Evolutionary conservation across 2,888 invertebrate genomes (phyloP).

Genomic region (Lasioglossum leucozonium): DNA sequence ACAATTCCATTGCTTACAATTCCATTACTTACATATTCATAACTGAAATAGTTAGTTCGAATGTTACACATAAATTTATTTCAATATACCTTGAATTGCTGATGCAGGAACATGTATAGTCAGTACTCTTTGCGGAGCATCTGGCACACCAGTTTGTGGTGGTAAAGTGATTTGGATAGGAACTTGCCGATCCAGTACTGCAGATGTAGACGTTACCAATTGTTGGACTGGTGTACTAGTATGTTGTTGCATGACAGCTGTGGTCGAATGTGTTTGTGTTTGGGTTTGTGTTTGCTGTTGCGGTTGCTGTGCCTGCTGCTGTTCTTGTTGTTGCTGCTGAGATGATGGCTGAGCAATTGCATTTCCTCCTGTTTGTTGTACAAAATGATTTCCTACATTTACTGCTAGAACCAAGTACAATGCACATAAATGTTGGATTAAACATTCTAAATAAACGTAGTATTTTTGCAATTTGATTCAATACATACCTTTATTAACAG

Average conservation of each 20-base stretch:
- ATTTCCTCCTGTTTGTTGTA: slow-evolving; percentile 72
- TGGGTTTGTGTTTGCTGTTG: slow-evolving; percentile 69
- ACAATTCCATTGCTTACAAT: not conserved
- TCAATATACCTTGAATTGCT: slow-evolving; percentile 88
- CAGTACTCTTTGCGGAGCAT: slow-evolving; percentile 90
- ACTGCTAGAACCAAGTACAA: slow-evolving; percentile 39
- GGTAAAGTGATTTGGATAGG: slow-evolving; percentile 91
- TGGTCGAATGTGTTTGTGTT: slow-evolving; percentile 70
- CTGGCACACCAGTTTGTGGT: slow-evolving; percentile 90
- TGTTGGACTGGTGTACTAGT: slow-evolving; percentile 78
- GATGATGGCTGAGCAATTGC: slow-evolving; percentile 69
- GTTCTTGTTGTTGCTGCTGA: slow-evolving; percentile 71
- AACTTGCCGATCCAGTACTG: slow-evolving; percentile 85
- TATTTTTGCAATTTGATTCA: not conserved
- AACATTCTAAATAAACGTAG: not conserved
- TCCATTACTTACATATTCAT: not conserved
- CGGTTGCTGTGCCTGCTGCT: slow-evolving; percentile 58
- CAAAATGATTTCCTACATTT: slow-evolving; percentile 77
- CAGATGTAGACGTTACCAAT: slow-evolving; percentile 81
- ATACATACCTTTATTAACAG: slow-evolving; percentile 73
- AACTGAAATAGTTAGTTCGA: not conserved
- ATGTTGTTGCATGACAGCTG: slow-evolving; percentile 75
- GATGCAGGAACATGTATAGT: slow-evolving; percentile 96
- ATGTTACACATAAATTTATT: slow-evolving; percentile 67
- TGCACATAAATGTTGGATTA: not conserved